Conservation (phyloP, 2,113 vertebrate species). For the Colinus virginianus region DNA sequence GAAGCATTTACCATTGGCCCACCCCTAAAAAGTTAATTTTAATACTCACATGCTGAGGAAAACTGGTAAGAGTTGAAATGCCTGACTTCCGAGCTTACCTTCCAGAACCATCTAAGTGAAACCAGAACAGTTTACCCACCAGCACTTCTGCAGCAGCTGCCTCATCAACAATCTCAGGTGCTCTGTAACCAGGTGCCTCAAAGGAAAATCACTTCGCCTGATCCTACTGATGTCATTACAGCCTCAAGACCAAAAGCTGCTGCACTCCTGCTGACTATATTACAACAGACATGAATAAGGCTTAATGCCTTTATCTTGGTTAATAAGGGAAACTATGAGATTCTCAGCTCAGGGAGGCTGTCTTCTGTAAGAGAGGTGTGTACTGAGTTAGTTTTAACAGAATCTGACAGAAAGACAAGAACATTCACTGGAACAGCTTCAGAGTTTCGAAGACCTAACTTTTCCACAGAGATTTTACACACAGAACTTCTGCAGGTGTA, state of each 20-base stretch:
- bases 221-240: background rate
- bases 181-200: background rate
- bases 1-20: background rate
- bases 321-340: background rate
- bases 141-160: background rate
- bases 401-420: background rate
- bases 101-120: background rate
- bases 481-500: background rate
- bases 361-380: background rate
- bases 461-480: background rate
- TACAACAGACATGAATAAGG: background rate
- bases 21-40: background rate
- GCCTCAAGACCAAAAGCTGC: background rate
- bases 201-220: conserved; percentile 9
- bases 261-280: background rate
- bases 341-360: background rate
- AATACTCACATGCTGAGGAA: background rate
- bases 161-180: background rate
- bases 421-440: background rate
- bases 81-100: background rate
- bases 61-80: background rate
- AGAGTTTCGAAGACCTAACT: background rate
- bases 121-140: rapidly evolving
- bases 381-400: background rate
- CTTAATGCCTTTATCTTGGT: background rate